Conservation (phyloP, 2,888 invertebrate genomes). For the Oxytorus armatus region DNA sequence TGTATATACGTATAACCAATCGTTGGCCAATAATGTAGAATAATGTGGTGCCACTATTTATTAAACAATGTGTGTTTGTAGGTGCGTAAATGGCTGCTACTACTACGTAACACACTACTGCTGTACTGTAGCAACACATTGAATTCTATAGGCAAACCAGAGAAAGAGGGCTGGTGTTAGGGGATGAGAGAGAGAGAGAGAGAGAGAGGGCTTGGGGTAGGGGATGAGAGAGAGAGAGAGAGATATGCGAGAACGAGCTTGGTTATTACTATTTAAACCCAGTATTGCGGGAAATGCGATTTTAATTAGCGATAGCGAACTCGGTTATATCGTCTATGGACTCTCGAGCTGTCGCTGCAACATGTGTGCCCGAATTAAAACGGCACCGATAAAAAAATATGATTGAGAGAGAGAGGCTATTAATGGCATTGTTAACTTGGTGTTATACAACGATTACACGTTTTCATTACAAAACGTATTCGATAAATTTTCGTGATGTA, state of each 20-base stretch:
- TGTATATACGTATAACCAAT: constrained; percentile 56
- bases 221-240: not conserved
- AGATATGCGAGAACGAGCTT: constrained; percentile 49
- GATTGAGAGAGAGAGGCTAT: constrained; percentile 7
- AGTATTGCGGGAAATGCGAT: constrained; percentile 72
- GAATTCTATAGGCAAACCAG: too few species aligned
- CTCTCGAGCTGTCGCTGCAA: not conserved
- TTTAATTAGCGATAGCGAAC: constrained; percentile 74
- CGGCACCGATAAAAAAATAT: constrained; percentile 34
- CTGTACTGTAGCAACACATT: too few species aligned
- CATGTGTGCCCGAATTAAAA: constrained; percentile 53
- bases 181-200: constrained; percentile 18
- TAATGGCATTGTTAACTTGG: constrained; percentile 14
- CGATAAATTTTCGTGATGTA: constrained; percentile 7
- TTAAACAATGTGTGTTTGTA: constrained; percentile 49
- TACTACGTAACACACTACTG: too few species aligned
- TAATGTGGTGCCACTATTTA: constrained; percentile 65
- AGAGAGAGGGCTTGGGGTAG: not conserved
- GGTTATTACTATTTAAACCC: constrained; percentile 73
- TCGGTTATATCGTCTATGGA: constrained; percentile 36
- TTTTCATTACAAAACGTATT: not conserved
- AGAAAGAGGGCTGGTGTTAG: constrained; percentile 1
- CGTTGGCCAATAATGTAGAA: constrained; percentile 65
- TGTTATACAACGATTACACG: not conserved
- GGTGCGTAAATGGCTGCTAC: constrained; percentile 45